Conservation (phyloP, 2,113 vertebrate genomes). For the Edolisoma coerulescens region DNA sequence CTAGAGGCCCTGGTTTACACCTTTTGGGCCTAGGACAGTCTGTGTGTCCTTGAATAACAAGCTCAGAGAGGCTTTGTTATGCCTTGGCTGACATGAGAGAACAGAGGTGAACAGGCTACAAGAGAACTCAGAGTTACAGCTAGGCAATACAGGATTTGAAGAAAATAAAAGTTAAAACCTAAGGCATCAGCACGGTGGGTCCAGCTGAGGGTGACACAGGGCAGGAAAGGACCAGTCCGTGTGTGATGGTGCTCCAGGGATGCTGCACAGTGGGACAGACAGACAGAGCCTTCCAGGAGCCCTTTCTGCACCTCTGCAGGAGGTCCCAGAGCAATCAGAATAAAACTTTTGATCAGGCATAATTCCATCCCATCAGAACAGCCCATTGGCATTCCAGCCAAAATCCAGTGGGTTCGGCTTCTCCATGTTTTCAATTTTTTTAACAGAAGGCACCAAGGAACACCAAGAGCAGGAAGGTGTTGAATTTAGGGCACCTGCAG, state of each 20-base stretch:
- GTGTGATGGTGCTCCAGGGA: background rate
- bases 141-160: no score
- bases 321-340: background rate
- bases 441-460: background rate
- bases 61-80: no score
- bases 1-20: no score
- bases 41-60: no score
- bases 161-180: no score
- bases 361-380: background rate
- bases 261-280: background rate
- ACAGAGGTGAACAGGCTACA: no score
- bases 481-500: no score
- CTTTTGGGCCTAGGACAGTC: no score
- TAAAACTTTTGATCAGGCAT: background rate
- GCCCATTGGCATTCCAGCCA: background rate
- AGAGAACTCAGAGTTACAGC: no score
- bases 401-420: background rate
- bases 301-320: background rate
- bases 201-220: fast-evolving
- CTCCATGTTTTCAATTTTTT: background rate
- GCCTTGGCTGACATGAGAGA: no score
- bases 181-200: no score
- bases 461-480: background rate
- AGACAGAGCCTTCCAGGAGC: background rate
- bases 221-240: fast-evolving